These are phyloP conservation scores for Dexiosoma caninum DNA, from an alignment of 2,888 invertebrate species.

Conservation along the genomic window DNA sequence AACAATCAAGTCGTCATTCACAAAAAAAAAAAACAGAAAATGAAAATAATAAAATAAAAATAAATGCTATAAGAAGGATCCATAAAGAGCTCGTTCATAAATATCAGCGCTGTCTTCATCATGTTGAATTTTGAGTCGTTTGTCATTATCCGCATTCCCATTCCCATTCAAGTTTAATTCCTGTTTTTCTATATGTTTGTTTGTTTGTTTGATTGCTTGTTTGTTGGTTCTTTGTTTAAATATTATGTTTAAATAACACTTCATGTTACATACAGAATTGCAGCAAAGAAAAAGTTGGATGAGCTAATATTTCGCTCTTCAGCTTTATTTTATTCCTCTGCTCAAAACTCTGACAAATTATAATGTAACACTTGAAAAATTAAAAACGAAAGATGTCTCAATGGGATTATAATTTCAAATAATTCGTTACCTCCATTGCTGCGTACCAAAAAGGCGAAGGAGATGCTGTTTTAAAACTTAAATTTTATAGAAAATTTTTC, in stretches of 20 bases:
- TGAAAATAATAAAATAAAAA: background rate
- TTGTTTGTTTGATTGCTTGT: too few relatives aligned
- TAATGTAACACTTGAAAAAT: slow-evolving; percentile 58
- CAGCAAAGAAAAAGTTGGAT: slow-evolving; percentile 38
- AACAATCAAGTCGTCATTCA: slow-evolving; percentile 17
- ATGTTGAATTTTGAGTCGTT: slow-evolving; percentile 40
- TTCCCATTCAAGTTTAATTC: slow-evolving; percentile 37
- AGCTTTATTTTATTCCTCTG: background rate
- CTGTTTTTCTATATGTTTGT: background rate
- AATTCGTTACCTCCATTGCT: slow-evolving; percentile 28
- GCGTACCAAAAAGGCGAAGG: background rate
- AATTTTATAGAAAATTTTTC: background rate
- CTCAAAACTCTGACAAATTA: slow-evolving; percentile 52
- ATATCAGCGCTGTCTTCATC: slow-evolving; percentile 40
- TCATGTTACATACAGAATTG: slow-evolving; percentile 33
- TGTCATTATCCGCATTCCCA: slow-evolving; percentile 49
- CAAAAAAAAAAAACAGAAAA: background rate
- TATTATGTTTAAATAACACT: slow-evolving; percentile 54
- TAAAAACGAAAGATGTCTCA: slow-evolving; percentile 57
- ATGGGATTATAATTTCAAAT: slow-evolving; percentile 56
- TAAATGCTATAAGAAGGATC: slow-evolving; percentile 14
- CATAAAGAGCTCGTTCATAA: slow-evolving; percentile 42
- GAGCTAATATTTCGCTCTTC: slow-evolving; percentile 52
- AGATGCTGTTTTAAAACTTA: background rate
- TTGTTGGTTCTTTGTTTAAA: slow-evolving; percentile 12